Conservation (phyloP, 1,140 invertebrate species). For the Lordiphosa mommai region DNA sequence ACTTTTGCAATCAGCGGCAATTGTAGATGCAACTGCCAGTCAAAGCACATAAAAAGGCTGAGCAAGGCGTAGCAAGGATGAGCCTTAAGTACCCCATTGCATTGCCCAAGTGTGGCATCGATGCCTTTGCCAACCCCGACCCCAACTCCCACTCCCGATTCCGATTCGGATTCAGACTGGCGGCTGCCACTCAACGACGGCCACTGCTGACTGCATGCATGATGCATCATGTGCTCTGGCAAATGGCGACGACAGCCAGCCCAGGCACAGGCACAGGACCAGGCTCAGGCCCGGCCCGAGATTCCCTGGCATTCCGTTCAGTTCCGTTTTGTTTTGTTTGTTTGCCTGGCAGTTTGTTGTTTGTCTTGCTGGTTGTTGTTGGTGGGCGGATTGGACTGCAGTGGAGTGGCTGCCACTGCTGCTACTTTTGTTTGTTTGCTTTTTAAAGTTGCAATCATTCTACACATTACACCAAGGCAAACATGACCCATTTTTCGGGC, state of each 20-base stretch:
- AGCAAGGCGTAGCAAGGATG: conserved; percentile 5
- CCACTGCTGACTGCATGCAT: conserved; percentile 46
- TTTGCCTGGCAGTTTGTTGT: conserved; percentile 39
- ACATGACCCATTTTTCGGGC: conserved; percentile 68
- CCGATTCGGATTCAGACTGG: conserved; percentile 17
- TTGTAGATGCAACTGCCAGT: conserved; percentile 36
- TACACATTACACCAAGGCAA: conserved; percentile 74
- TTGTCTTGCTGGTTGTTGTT: conserved; percentile 21
- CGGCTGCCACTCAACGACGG: conserved; percentile 45
- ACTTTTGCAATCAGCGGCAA: conserved; percentile 56
- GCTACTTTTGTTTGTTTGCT: conserved; percentile 54
- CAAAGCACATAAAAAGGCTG: conserved; percentile 1
- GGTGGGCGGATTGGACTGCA: conserved; percentile 1
- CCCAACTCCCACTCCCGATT: conserved; percentile 12
- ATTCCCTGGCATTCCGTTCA: conserved; percentile 35
- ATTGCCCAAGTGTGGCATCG: conserved; percentile 47
- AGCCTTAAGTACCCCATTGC: conserved; percentile 40
- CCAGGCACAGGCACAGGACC: background rate
- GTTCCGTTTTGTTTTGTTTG: conserved; percentile 30
- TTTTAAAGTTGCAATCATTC: conserved; percentile 78
- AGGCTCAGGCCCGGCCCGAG: conserved; percentile 17
- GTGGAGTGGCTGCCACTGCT: background rate
- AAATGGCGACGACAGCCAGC: conserved; percentile 17
- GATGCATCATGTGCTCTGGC: conserved; percentile 36
- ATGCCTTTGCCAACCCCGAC: conserved; percentile 15